Evolutionary conservation across 2,113 vertebrate species (phyloP).

Genomic region (Mandrillus leucophaeus): DNA sequence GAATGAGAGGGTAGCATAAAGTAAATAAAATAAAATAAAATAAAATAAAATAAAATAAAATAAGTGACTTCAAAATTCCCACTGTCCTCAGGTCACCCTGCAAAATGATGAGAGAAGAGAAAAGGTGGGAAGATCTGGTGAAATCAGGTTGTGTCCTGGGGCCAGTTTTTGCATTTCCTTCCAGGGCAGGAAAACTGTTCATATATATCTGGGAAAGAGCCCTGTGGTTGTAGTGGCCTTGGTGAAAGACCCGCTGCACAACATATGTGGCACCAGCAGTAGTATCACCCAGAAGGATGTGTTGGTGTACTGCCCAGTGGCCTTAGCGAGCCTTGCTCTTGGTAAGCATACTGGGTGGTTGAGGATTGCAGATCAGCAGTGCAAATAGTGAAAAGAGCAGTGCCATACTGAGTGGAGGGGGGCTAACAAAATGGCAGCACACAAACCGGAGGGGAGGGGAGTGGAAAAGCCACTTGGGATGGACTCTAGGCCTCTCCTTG

Average conservation of each 20-base stretch:
- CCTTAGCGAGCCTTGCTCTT: not conserved
- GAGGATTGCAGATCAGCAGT: not conserved
- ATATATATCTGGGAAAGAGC: not conserved
- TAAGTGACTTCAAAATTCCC: not conserved
- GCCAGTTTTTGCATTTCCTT: not conserved
- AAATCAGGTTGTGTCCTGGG: not conserved
- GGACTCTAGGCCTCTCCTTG: not conserved
- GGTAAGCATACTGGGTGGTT: not conserved
- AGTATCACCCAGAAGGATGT: not conserved
- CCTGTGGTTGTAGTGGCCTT: not conserved
- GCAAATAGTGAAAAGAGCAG: not conserved
- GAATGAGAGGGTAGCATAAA: not conserved
- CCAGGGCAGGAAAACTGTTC: not conserved
- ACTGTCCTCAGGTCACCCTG: not conserved
- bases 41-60: not conserved
- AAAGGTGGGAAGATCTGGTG: not conserved
- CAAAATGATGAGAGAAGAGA: not conserved
- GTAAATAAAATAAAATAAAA: not conserved
- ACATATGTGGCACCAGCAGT: rapidly evolving
- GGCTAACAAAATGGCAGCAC: rapidly evolving
- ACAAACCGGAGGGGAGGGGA: rapidly evolving
- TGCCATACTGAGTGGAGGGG: not conserved
- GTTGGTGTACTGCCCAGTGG: no score
- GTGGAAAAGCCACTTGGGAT: not conserved
- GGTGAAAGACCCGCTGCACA: rapidly evolving